These are phyloP conservation scores for Stichopus horrens DNA, from an alignment of 53 echinoderm and acorn worm genomes.

Conservation along the genomic window DNA sequence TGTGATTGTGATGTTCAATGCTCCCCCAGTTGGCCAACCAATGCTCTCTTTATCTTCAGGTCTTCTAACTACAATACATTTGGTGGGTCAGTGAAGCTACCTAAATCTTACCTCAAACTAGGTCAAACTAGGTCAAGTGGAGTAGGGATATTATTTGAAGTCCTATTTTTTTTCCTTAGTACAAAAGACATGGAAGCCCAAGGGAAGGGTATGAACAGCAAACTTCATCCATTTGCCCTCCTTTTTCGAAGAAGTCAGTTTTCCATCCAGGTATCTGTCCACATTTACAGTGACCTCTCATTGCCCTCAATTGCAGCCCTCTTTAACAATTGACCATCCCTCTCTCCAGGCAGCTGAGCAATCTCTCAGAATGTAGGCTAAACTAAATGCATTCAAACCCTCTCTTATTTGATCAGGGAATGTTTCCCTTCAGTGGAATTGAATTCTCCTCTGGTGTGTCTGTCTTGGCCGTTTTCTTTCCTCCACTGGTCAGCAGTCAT, in stretches of 20 bases:
- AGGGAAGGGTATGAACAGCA: neutral
- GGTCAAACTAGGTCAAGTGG: neutral
- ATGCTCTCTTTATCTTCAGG: too few species aligned
- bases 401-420: neutral
- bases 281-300: neutral
- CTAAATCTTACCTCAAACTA: neutral
- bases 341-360: constrained; percentile 12
- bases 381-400: neutral
- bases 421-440: neutral
- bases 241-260: neutral
- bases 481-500: neutral
- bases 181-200: neutral
- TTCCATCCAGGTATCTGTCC: neutral
- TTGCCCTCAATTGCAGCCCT: neutral
- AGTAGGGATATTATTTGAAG: neutral
- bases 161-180: neutral
- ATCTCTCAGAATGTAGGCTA: neutral
- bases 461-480: neutral
- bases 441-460: neutral
- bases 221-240: neutral
- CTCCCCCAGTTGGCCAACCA: too few species aligned
- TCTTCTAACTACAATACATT: too few species aligned
- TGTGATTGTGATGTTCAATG: too few species aligned
- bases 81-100: too few species aligned
- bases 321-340: neutral